phyloP scores from a whole-genome alignment of 2,113 vertebrate species.

The Eurypyga helias region DNA sequence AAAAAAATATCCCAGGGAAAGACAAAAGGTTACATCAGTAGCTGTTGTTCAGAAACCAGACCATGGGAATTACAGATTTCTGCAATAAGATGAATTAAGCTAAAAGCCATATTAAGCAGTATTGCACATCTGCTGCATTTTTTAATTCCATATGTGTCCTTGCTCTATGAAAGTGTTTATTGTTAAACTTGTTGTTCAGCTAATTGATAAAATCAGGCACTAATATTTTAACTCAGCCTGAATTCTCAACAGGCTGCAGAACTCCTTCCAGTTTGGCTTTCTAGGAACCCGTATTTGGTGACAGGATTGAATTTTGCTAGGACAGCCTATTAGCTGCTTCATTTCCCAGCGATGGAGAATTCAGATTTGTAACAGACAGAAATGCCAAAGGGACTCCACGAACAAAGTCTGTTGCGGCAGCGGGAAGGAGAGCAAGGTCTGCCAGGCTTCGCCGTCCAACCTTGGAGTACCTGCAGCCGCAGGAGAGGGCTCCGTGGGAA shows the following conservation, averaged over 20 bases:
- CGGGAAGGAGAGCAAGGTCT: background rate
- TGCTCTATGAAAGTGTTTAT: background rate
- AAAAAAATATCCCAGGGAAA: background rate
- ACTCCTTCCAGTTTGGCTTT: background rate
- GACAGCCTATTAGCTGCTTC: background rate
- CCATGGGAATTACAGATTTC: conserved; percentile 31
- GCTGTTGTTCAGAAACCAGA: background rate
- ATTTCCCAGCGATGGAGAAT: background rate
- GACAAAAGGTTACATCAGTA: conserved; percentile 9
- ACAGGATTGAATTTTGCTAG: background rate
- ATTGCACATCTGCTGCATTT: conserved; percentile 15
- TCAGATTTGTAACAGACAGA: background rate
- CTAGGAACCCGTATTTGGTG: background rate
- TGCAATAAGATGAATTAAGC: conserved; percentile 38
- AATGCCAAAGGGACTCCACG: background rate
- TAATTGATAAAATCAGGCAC: conserved; percentile 11
- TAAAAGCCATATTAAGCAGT: conserved; percentile 50
- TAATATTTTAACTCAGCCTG: background rate
- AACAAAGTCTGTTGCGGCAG: background rate
- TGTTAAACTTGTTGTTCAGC: background rate
- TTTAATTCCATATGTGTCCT: background rate
- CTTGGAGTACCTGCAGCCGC: background rate
- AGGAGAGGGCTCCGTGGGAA: background rate
- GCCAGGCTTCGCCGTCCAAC: background rate
- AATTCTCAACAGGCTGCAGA: background rate